A percentile compares a stretch with the other conserved stretches of the same genome.
Conservation (phyloP, 2,888 invertebrate genomes). For the Crossocerus cetratus region DNA sequence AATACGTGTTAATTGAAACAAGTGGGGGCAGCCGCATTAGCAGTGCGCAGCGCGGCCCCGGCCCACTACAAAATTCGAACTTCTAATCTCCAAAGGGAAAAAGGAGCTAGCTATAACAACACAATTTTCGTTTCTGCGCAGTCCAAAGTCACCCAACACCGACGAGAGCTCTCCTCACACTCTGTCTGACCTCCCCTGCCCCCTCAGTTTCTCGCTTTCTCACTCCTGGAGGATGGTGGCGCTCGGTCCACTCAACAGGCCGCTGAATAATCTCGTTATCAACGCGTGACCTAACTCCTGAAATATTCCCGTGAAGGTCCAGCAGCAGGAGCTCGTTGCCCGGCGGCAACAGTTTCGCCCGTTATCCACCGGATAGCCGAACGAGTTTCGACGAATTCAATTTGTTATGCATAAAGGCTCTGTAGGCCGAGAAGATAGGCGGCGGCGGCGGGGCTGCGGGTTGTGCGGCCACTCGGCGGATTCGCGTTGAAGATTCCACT, state of each 20-base stretch:
- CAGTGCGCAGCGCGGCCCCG: background rate
- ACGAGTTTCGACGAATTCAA: background rate
- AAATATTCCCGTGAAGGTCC: slow-evolving; percentile 39
- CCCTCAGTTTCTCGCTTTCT: background rate
- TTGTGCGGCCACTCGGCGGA: slow-evolving; percentile 5
- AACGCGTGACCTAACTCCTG: slow-evolving; percentile 37
- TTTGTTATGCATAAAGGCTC: background rate
- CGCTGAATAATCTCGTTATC: slow-evolving; percentile 55
- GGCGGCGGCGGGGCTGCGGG: too few species aligned
- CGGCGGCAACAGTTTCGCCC: background rate
- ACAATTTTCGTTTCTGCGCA: slow-evolving; percentile 25
- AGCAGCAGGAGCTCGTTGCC: background rate
- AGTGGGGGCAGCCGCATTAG: too few species aligned
- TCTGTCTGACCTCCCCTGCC: too few species aligned
- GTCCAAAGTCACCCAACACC: slow-evolving; percentile 29
- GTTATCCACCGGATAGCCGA: background rate
- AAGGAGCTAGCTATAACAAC: background rate
- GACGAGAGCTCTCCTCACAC: background rate
- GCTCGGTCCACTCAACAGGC: slow-evolving; percentile 21
- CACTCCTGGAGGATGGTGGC: background rate
- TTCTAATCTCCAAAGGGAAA: slow-evolving; percentile 18
- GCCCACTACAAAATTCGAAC: slow-evolving; percentile 8
- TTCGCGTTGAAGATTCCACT: slow-evolving; percentile 36
- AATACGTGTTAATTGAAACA: too few species aligned
- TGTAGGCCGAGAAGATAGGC: background rate